Evolutionary conservation across 2,797 vertebrate species (phyloP), one percentile per base, ranked within the genome.

Genomic region (Gila robusta): DNA sequence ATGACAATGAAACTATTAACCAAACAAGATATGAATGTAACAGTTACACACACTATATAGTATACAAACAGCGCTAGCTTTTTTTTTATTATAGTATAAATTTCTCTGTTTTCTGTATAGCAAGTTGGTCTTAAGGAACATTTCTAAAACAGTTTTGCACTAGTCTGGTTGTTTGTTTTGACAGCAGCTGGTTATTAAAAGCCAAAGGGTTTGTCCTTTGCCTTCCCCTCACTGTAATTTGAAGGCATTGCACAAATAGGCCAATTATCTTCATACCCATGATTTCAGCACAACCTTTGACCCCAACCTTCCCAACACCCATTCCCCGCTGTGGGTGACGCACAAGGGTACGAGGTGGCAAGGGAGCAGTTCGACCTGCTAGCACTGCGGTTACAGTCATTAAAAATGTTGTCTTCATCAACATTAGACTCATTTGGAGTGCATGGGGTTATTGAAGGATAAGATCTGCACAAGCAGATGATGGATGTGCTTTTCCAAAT

Each of bases 381-480:
- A 86, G 82, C 87, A 87, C 91, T 86, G 54, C 74, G 86, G 84
- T 92, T 94, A 92, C 93, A 94, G 94, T 94, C 93, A 94, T 90
- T 77, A 77, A 85, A 86, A 88, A 87, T 88, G 79, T 83, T 92
- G 93, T 92, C 78, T 90, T 92, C 72, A 74, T 88, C 86, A 90
- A 89, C 87, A 85, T 87, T 89, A 83, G 83, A 88, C 84, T 92
- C 92, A 93, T 91, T 93, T 74, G 14, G 3, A 90, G 70, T 88
- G 86, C 64, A 84, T 88, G 49, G 92, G 92, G 92, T 93, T 88
- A 91, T 90, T 93, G 87, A 85, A 88, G 69, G 39, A 74, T 79
- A 77, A 41, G 37, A 71, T 39, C 66, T 79, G 78, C 69, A 83
- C 14, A 79, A 56, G 67, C 47, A 39, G 28, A 47, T 67, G 17